Conservation (phyloP, 1,140 invertebrate genomes). For the Spodoptera litura region DNA sequence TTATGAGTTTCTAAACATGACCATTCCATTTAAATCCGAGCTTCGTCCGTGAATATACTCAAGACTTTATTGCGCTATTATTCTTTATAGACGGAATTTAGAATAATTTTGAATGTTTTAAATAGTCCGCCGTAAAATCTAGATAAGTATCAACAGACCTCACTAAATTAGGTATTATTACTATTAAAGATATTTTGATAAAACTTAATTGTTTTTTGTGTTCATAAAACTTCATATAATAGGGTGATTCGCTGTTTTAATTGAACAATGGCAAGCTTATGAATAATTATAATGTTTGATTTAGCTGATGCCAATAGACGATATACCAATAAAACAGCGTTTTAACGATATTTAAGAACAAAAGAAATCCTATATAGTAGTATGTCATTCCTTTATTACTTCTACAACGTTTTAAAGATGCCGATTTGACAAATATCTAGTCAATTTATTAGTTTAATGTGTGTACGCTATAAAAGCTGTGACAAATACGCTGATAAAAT, state of each 20-base stretch:
- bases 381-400: too few relatives aligned
- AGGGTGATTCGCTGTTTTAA: constrained; percentile 29
- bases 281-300: neutral
- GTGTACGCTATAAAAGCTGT: neutral
- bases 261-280: constrained; percentile 14
- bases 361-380: too few relatives aligned
- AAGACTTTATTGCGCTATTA: constrained; percentile 70
- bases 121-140: constrained; percentile 45
- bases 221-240: constrained; percentile 24
- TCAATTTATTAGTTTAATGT: too few relatives aligned
- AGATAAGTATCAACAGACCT: constrained; percentile 36
- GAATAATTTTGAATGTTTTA: constrained; percentile 57
- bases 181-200: constrained; percentile 40
- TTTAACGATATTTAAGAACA: too few relatives aligned
- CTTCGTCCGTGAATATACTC: constrained; percentile 67
- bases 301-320: neutral
- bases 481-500: neutral
- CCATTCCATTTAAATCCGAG: constrained; percentile 75
- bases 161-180: constrained; percentile 40
- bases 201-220: constrained; percentile 42
- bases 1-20: constrained; percentile 76
- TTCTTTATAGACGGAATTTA: constrained; percentile 66
- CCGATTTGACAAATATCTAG: too few relatives aligned
- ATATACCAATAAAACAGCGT: neutral
- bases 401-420: too few relatives aligned